A percentile compares a stretch with the other conserved stretches of the same genome.
Conservation (phyloP, 2,113 vertebrate species). For the Ctenomys sociabilis region DNA sequence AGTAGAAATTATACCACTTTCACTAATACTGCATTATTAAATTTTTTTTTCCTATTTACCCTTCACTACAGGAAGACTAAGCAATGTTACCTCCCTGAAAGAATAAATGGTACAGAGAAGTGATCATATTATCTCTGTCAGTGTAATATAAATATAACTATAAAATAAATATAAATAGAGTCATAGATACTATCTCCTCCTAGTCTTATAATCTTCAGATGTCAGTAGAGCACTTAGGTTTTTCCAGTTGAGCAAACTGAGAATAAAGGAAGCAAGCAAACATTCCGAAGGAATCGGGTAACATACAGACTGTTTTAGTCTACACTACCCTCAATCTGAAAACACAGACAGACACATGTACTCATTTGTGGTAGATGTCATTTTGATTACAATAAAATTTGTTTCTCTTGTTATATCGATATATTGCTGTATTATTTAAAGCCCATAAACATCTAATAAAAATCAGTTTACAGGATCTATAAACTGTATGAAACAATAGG, state of each 20-base stretch:
- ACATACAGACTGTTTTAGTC: neutral
- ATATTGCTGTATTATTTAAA: slow-evolving; percentile 35
- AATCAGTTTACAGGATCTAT: slow-evolving; percentile 47
- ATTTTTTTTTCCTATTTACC: neutral
- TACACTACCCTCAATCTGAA: neutral
- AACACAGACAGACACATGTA: neutral
- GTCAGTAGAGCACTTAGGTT: neutral
- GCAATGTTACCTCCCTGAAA: neutral
- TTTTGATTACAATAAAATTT: slow-evolving; percentile 26
- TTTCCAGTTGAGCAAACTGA: neutral
- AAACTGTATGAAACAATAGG: slow-evolving; percentile 32
- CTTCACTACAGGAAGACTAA: neutral
- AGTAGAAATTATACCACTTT: neutral
- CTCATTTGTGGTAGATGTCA: neutral
- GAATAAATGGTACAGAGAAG: neutral
- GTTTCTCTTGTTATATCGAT: neutral
- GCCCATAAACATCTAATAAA: neutral
- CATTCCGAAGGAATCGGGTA: neutral
- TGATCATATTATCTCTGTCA: neutral
- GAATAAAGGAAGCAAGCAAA: neutral
- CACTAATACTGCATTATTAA: neutral
- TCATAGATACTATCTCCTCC: neutral
- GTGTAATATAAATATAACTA: too few species aligned
- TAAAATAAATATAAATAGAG: too few species aligned
- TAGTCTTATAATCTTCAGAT: neutral